Evolutionary conservation across 2,888 invertebrate species (phyloP).

Genomic region (Epirrhoe alternata): DNA sequence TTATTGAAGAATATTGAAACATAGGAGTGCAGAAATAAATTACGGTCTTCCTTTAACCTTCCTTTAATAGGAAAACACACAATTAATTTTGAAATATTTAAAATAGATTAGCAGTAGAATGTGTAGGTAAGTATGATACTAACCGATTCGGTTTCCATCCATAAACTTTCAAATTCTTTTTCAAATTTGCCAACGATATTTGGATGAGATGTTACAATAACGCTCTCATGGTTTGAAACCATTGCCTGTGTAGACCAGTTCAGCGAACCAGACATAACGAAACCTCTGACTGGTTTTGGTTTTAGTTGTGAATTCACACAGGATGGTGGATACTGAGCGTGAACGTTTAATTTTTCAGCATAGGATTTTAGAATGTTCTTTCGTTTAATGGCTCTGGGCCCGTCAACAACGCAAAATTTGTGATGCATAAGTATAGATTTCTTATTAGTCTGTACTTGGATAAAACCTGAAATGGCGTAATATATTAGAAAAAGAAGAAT

Average conservation of each 20-base stretch:
- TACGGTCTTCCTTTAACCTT: no score
- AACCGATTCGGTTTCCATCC: slow-evolving; percentile 82
- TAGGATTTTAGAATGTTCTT: slow-evolving; percentile 69
- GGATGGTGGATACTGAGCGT: slow-evolving; percentile 61
- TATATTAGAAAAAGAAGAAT: background rate
- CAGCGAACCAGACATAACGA: slow-evolving; percentile 89
- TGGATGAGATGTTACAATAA: slow-evolving; percentile 86
- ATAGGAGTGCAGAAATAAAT: no score
- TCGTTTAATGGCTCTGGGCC: slow-evolving; percentile 73
- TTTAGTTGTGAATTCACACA: slow-evolving; percentile 54
- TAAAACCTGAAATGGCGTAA: slow-evolving; percentile 66
- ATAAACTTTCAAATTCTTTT: slow-evolving; percentile 87
- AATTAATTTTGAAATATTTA: no score
- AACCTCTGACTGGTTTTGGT: slow-evolving; percentile 63
- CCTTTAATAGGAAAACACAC: no score
- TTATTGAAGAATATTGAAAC: no score
- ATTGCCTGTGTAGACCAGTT: slow-evolving; percentile 92
- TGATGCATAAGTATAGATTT: slow-evolving; percentile 90
- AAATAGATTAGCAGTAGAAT: no score
- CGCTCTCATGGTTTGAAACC: slow-evolving; percentile 89
- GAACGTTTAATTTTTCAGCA: slow-evolving; percentile 75
- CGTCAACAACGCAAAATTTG: slow-evolving; percentile 90
- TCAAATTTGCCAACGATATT: slow-evolving; percentile 83
- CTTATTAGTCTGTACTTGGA: slow-evolving; percentile 77
- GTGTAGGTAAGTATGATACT: slow-evolving; percentile 26